Conservation (phyloP, 2,797 vertebrate genomes). For the Pangasius sanitwongsei region DNA sequence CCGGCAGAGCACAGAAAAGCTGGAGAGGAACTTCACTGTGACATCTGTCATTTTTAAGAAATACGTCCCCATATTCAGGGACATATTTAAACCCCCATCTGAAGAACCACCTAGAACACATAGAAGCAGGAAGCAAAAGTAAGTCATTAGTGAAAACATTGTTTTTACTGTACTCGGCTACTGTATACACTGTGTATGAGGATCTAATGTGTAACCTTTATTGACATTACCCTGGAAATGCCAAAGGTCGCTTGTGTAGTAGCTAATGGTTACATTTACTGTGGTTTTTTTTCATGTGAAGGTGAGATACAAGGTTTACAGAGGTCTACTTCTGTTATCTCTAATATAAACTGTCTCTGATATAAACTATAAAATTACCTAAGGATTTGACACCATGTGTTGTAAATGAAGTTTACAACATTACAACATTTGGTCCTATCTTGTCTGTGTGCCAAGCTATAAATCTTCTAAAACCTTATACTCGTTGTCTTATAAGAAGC, state of each 20-base stretch:
- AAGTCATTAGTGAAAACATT: slow-evolving; percentile 27
- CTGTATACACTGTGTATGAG: background rate
- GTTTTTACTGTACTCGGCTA: background rate
- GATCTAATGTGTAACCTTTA: slow-evolving; percentile 18
- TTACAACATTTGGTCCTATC: background rate
- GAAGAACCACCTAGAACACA: slow-evolving; percentile 87
- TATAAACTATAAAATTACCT: background rate
- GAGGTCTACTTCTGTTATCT: background rate
- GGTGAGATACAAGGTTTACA: background rate
- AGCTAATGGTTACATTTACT: slow-evolving; percentile 11
- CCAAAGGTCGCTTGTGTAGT: background rate
- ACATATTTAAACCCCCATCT: slow-evolving; percentile 86
- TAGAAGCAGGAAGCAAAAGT: slow-evolving; percentile 93
- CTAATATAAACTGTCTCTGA: background rate
- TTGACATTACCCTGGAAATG: slow-evolving; percentile 6
- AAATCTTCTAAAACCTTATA: background rate
- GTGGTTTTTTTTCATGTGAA: background rate
- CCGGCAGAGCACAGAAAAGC: slow-evolving; percentile 84
- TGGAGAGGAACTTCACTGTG: slow-evolving; percentile 93
- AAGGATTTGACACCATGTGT: background rate
- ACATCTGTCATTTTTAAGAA: slow-evolving; percentile 95
- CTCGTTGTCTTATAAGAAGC: slow-evolving; percentile 1
- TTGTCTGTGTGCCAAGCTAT: background rate
- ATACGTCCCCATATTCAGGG: slow-evolving; percentile 91
- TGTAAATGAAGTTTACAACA: background rate